Conservation (phyloP, 2,113 vertebrate species). For the Dasyurus viverrinus region DNA sequence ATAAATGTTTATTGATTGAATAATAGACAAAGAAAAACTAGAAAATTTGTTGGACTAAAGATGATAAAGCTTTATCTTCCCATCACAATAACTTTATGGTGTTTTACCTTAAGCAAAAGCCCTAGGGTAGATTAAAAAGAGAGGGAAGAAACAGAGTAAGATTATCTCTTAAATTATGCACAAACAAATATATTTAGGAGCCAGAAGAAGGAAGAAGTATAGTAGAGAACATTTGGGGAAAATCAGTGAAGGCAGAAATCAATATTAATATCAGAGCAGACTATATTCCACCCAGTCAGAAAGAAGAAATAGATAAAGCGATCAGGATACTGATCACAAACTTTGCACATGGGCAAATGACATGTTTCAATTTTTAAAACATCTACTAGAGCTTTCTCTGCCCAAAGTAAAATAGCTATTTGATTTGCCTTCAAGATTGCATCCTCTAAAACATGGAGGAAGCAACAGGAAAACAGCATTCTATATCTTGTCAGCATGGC, state of each 20-base stretch:
- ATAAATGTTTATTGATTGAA: not conserved
- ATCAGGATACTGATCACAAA: not conserved
- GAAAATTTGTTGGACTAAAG: not conserved
- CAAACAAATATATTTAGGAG: not conserved
- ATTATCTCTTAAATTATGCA: not conserved
- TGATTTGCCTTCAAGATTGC: not conserved
- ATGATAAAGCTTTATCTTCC: not conserved
- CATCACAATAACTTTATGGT: not conserved
- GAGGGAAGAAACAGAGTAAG: not conserved
- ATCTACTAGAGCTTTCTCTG: not conserved
- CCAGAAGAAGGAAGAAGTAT: not conserved
- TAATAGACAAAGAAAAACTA: not conserved
- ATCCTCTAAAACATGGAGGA: not conserved
- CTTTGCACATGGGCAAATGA: not conserved
- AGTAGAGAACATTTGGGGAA: not conserved
- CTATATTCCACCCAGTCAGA: not conserved
- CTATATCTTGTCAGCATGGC: not conserved
- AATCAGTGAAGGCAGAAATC: not conserved
- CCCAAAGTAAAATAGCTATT: not conserved
- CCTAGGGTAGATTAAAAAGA: not conserved
- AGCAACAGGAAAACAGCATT: not conserved
- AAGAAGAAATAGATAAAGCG: not conserved
- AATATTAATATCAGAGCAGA: not conserved
- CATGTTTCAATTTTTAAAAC: not conserved
- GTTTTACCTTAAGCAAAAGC: not conserved